These are phyloP conservation scores for Steinernema khuongi DNA, from an alignment of 1,140 invertebrate species.

Conservation along the genomic window DNA sequence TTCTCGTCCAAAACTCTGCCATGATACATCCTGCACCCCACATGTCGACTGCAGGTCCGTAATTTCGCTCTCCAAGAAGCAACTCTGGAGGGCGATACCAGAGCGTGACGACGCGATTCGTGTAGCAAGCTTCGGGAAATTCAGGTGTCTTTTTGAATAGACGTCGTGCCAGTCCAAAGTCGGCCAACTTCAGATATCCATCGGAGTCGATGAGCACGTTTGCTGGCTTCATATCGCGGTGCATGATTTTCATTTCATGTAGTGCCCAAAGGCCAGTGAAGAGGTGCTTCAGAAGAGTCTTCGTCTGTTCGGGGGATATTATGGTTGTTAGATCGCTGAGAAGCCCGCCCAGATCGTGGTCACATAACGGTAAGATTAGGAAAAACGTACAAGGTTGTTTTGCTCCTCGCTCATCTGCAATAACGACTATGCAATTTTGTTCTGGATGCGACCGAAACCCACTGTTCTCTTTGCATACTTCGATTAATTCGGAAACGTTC, in stretches of 20 bases:
- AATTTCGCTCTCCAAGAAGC: slow-evolving; percentile 83
- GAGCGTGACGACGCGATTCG: slow-evolving; percentile 91
- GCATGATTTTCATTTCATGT: slow-evolving; percentile 48
- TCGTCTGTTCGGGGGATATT: slow-evolving; percentile 90
- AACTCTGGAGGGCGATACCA: slow-evolving; percentile 93
- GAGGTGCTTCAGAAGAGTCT: slow-evolving; percentile 93
- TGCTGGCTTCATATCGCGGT: slow-evolving; percentile 94
- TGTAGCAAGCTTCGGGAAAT: slow-evolving; percentile 68
- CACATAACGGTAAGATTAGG: slow-evolving; percentile 96
- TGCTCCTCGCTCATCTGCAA: slow-evolving; percentile 71
- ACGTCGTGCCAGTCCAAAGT: slow-evolving; percentile 64
- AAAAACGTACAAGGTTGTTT: slow-evolving; percentile 77
- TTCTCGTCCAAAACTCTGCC: slow-evolving; percentile 97
- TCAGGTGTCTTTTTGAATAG: slow-evolving; percentile 33
- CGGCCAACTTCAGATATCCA: slow-evolving; percentile 70
- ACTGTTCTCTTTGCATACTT: slow-evolving; percentile 86
- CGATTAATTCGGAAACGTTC: slow-evolving; percentile 92
- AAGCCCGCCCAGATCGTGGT: slow-evolving; percentile 94
- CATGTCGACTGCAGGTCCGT: slow-evolving; percentile 90
- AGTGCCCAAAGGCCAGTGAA: slow-evolving; percentile 70
- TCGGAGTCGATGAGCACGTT: slow-evolving; percentile 96
- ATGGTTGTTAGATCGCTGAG: slow-evolving; percentile 91
- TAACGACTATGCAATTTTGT: not conserved
- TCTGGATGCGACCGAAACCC: slow-evolving; percentile 28
- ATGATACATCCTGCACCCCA: slow-evolving; percentile 98